phyloP scores from a whole-genome alignment of 1,140 invertebrate species.

The Euborellia annulipes region DNA sequence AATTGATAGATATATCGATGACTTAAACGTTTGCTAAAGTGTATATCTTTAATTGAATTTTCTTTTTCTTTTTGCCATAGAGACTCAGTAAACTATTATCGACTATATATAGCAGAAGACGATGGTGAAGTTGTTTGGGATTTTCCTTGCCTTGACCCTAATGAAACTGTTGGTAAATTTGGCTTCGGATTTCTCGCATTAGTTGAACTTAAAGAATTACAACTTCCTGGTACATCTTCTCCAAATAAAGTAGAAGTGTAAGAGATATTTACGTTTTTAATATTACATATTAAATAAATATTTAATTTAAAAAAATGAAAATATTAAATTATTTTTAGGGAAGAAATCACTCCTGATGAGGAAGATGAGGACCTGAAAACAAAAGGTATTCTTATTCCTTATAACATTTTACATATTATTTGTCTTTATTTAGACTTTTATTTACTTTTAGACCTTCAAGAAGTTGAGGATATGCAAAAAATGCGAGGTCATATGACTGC shows the following conservation, averaged over 20 bases:
- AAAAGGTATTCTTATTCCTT: too few relatives aligned
- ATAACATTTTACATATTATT: too few relatives aligned
- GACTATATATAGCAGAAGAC: slow-evolving; percentile 86
- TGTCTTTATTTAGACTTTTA: not conserved
- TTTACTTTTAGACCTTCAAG: slow-evolving; percentile 13
- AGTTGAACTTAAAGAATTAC: slow-evolving; percentile 41
- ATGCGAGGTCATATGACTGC: slow-evolving; percentile 53
- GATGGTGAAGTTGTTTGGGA: slow-evolving; percentile 92
- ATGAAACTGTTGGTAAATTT: slow-evolving; percentile 82
- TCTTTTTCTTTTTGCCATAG: slow-evolving; percentile 30
- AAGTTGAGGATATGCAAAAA: slow-evolving; percentile 31
- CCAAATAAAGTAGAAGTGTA: too few relatives aligned
- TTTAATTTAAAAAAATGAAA: too few relatives aligned
- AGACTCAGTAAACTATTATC: slow-evolving; percentile 42
- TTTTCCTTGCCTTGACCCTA: slow-evolving; percentile 76
- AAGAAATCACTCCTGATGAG: too few relatives aligned
- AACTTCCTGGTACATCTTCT: too few relatives aligned
- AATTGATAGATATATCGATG: too few relatives aligned
- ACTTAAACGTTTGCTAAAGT: too few relatives aligned
- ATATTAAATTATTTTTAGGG: too few relatives aligned
- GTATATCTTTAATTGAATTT: slow-evolving; percentile 14
- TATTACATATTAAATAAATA: too few relatives aligned
- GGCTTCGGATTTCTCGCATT: slow-evolving; percentile 80
- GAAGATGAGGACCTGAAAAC: too few relatives aligned
- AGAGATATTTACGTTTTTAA: too few relatives aligned